phyloP scores from a whole-genome alignment of 2,113 vertebrate species.

The Cheirogaleus medius region DNA sequence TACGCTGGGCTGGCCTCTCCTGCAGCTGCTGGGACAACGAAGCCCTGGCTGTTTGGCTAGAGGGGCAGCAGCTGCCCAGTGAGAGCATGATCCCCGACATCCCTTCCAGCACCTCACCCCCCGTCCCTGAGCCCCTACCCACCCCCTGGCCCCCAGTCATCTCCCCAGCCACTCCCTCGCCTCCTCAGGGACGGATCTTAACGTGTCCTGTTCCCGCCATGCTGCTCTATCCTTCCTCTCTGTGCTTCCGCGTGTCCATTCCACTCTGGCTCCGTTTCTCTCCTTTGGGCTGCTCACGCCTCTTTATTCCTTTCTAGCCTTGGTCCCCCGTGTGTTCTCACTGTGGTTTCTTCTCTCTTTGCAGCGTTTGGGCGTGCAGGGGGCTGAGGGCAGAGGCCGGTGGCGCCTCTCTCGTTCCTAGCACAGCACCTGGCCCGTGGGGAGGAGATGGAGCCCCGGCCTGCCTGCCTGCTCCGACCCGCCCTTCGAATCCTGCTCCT shows the following conservation, averaged over 20 bases:
- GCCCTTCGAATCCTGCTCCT: not conserved
- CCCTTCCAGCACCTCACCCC: not conserved
- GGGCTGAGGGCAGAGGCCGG: not conserved
- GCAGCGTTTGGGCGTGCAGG: not conserved
- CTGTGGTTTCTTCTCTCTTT: not conserved
- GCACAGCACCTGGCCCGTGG: fast-evolving
- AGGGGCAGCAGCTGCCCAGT: not conserved
- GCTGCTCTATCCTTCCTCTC: not conserved
- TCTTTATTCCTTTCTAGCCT: not conserved
- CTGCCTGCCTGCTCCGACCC: not conserved
- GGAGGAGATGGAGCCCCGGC: not conserved
- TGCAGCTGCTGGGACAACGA: fast-evolving
- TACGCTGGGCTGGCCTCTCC: fast-evolving
- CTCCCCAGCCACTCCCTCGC: not conserved
- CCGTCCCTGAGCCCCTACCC: fast-evolving
- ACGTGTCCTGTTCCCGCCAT: not conserved
- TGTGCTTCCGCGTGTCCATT: not conserved
- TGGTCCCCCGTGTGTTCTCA: fast-evolving
- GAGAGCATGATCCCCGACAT: not conserved
- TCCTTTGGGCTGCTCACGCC: not conserved
- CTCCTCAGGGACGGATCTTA: fast-evolving
- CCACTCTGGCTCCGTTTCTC: not conserved
- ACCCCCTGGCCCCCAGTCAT: not conserved
- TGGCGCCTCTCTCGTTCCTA: not conserved
- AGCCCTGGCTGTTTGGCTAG: not conserved